Evolutionary conservation across 1,140 invertebrate species (phyloP).

Genomic region (Bombyx mandarina): DNA sequence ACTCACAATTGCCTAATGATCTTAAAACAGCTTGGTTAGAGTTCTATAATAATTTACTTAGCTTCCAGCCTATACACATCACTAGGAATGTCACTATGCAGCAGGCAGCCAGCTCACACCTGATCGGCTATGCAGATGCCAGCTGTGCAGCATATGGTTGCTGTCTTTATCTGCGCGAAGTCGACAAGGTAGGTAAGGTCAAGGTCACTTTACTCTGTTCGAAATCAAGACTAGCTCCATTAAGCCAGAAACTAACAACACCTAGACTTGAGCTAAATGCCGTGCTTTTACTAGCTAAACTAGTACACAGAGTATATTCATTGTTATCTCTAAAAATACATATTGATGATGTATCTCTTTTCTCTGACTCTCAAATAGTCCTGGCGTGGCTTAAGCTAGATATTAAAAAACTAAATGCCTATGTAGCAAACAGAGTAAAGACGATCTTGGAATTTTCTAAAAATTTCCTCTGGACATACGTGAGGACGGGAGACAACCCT

Average conservation of each 20-base stretch:
- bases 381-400: conserved; percentile 38
- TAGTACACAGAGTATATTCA: conserved; percentile 9
- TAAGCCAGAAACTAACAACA: conserved; percentile 10
- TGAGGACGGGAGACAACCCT: conserved; percentile 19
- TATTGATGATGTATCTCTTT: conserved; percentile 9
- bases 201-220: conserved; percentile 11
- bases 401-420: conserved; percentile 28
- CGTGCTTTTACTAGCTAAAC: conserved; percentile 13
- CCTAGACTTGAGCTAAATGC: conserved; percentile 16
- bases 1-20: background rate
- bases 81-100: background rate
- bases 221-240: conserved; percentile 11
- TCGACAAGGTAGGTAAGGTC: conserved; percentile 1
- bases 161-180: conserved; percentile 2
- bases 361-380: conserved; percentile 48
- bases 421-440: conserved; percentile 43
- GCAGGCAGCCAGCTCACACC: background rate
- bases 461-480: conserved; percentile 10
- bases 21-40: background rate
- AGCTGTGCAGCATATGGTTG: conserved; percentile 1
- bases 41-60: background rate
- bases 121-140: conserved; percentile 3
- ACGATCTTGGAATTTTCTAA: conserved; percentile 31
- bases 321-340: conserved; percentile 9
- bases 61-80: background rate